phyloP scores from a whole-genome alignment of 2,797 vertebrate species.

The Acestrorhynchus altus region DNA sequence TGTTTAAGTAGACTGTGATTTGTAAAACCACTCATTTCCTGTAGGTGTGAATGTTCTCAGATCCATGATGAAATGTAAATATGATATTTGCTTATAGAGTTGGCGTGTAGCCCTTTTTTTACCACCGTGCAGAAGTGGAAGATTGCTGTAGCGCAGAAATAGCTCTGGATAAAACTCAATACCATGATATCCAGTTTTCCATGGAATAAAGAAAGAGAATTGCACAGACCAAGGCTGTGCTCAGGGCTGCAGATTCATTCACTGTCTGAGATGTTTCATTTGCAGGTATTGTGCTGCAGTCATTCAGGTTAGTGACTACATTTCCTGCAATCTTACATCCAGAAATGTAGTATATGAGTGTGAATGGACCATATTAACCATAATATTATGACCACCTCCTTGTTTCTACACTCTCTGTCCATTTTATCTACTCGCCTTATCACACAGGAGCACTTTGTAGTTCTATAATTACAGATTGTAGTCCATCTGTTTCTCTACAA shows the following conservation, averaged over 20 bases:
- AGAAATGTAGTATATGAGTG: conserved; percentile 17
- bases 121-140: not conserved
- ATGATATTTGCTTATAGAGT: not conserved
- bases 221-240: not conserved
- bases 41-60: not conserved
- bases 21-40: not conserved
- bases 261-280: conserved; percentile 3
- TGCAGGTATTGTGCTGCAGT: conserved; percentile 7
- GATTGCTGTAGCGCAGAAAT: no score
- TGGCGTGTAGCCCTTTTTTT: not conserved
- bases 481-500: no score
- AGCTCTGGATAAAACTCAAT: no score
- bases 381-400: no score
- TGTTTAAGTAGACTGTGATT: not conserved
- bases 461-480: no score
- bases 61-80: not conserved
- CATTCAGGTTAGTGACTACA: conserved; percentile 2
- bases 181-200: no score
- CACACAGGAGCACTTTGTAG: no score
- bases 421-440: no score
- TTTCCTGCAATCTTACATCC: not conserved
- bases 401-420: no score
- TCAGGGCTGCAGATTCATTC: conserved; percentile 24
- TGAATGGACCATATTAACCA: no score
- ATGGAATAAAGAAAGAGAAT: no score